Base-by-base conservation (phyloP, 2,113 vertebrate genomes). In the Synodontis membranacea region DNA sequence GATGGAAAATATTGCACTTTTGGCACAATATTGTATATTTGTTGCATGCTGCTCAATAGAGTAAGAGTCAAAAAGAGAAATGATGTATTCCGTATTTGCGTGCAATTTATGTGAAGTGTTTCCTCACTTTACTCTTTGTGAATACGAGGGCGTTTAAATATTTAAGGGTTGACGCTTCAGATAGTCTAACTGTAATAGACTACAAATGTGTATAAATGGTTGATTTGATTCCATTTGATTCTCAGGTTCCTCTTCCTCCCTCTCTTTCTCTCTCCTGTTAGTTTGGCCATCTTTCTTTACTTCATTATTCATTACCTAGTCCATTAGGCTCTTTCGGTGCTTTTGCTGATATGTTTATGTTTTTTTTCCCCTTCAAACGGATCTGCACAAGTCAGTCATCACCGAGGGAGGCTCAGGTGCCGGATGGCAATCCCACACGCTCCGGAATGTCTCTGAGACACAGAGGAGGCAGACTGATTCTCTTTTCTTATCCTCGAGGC, bases 311-410 rank as follows among this genome's bases (percentile, higher is more conserved):
- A 86, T 82, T 23, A 75, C 23, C 8, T 75, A 74, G 10, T 86
- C 66, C 86, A 86, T 86, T 86, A 82, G 66, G 79, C 66, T 74
- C 74, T 70, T 81, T 86, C 2, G 0, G n/a, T 80, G 19, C 84
- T 50, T 46, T 68, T 39, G 70, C 9, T 80, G 64, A 83, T 52
- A 83, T 83, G 46, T 83, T 70, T 50, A 46, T 39, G 54, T 66
- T 85, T 85, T 56, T 42, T 34, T n/a, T n/a, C n/a, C n/a, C n/a
- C 86, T 81, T 80, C 84, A 68, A 81, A 37, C 8, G 46, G 92
- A 93, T 94, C 92, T 75, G 60, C 39, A 31, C 31, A 19, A 80
- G 50, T 81, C 75, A 88, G 93, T 94, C 90, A 82, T 7, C 80
- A 70, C 81, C 21, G 48, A 87, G 89, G 48, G 79, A 86, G 78